A percentile compares a stretch with the other conserved stretches of the same genome.
Evolutionary conservation across 2,888 invertebrate species (phyloP).

Genomic region (Rhingia campestris): DNA sequence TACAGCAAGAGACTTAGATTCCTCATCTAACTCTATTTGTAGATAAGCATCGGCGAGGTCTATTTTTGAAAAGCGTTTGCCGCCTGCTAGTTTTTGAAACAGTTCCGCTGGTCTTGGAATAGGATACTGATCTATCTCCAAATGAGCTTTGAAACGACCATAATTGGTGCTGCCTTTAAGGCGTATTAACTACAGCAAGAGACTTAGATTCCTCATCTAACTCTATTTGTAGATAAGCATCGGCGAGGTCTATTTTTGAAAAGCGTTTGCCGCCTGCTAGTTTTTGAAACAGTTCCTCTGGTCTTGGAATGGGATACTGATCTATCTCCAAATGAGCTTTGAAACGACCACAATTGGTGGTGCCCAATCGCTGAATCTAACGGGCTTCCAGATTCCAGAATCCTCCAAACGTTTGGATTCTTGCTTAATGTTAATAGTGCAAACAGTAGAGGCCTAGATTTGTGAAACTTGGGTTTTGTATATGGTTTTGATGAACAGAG

Average conservation of each 20-base stretch:
- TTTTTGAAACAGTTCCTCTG: constrained; percentile 71
- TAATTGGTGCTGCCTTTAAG: constrained; percentile 67
- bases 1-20: constrained; percentile 53
- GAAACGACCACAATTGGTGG: constrained; percentile 78
- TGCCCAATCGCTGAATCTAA: constrained; percentile 77
- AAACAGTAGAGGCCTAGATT: constrained; percentile 75
- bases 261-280: constrained; percentile 63
- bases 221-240: constrained; percentile 64
- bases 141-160: constrained; percentile 75
- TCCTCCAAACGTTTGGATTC: constrained; percentile 70
- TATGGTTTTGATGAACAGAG: constrained; percentile 40
- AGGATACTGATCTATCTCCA: constrained; percentile 72
- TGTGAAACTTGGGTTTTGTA: constrained; percentile 69
- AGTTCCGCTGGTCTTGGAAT: constrained; percentile 67
- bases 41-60: constrained; percentile 66
- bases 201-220: constrained; percentile 56
- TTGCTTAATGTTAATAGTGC: constrained; percentile 61
- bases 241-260: constrained; percentile 65
- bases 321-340: constrained; percentile 76
- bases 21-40: constrained; percentile 60
- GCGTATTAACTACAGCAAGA: constrained; percentile 64
- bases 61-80: constrained; percentile 63
- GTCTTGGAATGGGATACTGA: constrained; percentile 64
- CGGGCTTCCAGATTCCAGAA: constrained; percentile 62
- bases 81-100: constrained; percentile 68